A percentile compares a stretch with the other conserved stretches of the same genome.
phyloP scores from a whole-genome alignment of 2,888 invertebrate genomes.

The Eupithecia insigniata region DNA sequence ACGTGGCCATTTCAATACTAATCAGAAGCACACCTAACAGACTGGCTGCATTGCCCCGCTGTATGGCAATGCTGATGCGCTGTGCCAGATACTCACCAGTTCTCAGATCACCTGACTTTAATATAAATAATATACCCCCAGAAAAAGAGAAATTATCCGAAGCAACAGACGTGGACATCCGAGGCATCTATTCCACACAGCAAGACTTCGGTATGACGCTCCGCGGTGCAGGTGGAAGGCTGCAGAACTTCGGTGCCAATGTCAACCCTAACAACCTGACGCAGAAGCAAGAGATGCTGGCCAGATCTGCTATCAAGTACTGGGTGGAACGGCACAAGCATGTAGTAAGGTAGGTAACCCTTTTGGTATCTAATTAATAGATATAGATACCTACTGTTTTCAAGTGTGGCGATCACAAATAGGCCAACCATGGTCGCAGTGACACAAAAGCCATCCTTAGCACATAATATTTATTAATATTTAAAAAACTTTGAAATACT shows the following conservation, averaged over 20 bases:
- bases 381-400: too few relatives aligned
- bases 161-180: conserved; percentile 86
- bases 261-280: conserved; percentile 90
- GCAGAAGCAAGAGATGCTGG: conserved; percentile 92
- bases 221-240: conserved; percentile 86
- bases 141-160: conserved; percentile 81
- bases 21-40: too few relatives aligned
- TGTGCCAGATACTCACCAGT: too few relatives aligned
- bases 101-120: neutral
- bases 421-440: too few relatives aligned
- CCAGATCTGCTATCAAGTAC: conserved; percentile 93
- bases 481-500: too few relatives aligned
- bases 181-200: conserved; percentile 90
- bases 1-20: too few relatives aligned
- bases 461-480: too few relatives aligned
- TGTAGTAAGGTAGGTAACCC: conserved; percentile 92
- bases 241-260: conserved; percentile 85
- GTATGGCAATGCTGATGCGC: too few relatives aligned
- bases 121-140: conserved; percentile 37
- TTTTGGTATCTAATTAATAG: too few relatives aligned
- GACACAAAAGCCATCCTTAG: too few relatives aligned
- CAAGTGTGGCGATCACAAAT: too few relatives aligned
- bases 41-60: too few relatives aligned
- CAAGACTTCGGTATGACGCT: conserved; percentile 91
- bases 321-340: conserved; percentile 96